A percentile compares a stretch with the other conserved stretches of the same genome.
phyloP scores from a whole-genome alignment of 2,113 vertebrate genomes.

The Erinaceus europaeus region DNA sequence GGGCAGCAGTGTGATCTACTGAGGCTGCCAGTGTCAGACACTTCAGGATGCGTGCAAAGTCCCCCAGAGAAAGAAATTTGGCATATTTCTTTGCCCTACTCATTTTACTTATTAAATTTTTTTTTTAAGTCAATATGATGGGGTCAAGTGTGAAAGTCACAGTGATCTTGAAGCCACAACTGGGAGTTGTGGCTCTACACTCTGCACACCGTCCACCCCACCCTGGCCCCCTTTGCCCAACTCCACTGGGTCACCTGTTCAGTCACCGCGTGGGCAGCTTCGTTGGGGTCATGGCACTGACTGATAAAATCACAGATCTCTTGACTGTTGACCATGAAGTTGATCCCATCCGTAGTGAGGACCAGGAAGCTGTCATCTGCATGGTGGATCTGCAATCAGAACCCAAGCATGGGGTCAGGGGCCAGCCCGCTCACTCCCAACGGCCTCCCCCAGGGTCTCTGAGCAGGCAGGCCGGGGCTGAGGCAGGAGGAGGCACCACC shows the following conservation, averaged over 20 bases:
- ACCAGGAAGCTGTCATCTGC: slow-evolving; percentile 93
- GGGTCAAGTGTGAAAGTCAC: slow-evolving; percentile 20
- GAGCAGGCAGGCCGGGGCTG: not conserved
- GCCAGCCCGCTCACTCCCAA: not conserved
- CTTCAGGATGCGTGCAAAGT: slow-evolving; percentile 13
- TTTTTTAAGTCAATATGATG: no score
- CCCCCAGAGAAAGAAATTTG: not conserved
- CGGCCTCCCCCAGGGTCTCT: not conserved
- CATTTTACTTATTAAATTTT: slow-evolving; percentile 16
- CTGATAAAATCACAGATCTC: slow-evolving; percentile 96
- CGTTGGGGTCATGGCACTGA: slow-evolving; percentile 93
- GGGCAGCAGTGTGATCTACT: no score
- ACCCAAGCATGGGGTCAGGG: not conserved
- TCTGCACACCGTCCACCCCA: no score
- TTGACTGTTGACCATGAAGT: slow-evolving; percentile 99
- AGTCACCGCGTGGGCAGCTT: slow-evolving; percentile 93
- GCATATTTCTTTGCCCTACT: not conserved
- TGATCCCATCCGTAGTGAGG: slow-evolving; percentile 96
- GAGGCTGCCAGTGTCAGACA: not conserved
- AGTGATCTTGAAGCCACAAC: not conserved
- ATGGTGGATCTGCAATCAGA: slow-evolving; percentile 88
- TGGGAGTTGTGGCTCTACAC: not conserved
- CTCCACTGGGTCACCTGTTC: slow-evolving; percentile 88
- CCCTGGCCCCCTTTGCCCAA: not conserved
- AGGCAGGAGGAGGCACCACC: not conserved